Evolutionary conservation across 2,797 vertebrate species (phyloP).

Genomic region (Pyrocephalus nanus): DNA sequence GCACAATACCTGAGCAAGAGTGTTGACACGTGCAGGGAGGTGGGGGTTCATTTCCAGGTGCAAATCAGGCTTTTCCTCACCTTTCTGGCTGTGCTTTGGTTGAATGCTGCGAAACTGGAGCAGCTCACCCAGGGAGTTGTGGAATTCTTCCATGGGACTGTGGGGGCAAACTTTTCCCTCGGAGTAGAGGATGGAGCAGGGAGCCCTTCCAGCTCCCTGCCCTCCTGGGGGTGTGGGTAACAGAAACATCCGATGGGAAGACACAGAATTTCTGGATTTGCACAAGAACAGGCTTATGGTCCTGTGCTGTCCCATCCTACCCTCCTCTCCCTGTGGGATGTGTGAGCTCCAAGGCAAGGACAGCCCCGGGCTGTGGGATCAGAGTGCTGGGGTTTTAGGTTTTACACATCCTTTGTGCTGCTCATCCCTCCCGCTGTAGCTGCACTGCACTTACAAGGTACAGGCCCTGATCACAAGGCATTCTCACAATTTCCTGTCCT

Average conservation of each 20-base stretch:
- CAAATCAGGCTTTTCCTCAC: background rate
- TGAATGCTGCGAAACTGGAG: background rate
- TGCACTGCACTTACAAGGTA: background rate
- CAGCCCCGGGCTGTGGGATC: background rate
- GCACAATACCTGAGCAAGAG: background rate
- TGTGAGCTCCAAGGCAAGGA: background rate
- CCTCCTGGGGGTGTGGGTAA: rapidly evolving
- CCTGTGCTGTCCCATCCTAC: background rate
- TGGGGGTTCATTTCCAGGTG: background rate
- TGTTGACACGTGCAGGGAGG: background rate
- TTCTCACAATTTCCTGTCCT: background rate
- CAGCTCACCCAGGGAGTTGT: background rate
- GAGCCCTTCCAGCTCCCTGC: background rate
- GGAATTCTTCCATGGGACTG: background rate
- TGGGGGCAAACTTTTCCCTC: background rate
- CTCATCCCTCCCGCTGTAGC: background rate
- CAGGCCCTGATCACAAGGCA: background rate
- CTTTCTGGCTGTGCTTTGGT: background rate
- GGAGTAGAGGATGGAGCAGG: background rate
- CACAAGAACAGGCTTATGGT: background rate
- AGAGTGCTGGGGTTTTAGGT: background rate
- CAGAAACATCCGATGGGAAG: background rate
- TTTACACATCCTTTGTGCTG: background rate
- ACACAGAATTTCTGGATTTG: rapidly evolving
- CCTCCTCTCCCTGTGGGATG: background rate